A percentile compares a stretch with the other conserved stretches of the same genome.
Evolutionary conservation across 2,113 vertebrate genomes (phyloP).

Genomic region (Rhizomys pruinosus): DNA sequence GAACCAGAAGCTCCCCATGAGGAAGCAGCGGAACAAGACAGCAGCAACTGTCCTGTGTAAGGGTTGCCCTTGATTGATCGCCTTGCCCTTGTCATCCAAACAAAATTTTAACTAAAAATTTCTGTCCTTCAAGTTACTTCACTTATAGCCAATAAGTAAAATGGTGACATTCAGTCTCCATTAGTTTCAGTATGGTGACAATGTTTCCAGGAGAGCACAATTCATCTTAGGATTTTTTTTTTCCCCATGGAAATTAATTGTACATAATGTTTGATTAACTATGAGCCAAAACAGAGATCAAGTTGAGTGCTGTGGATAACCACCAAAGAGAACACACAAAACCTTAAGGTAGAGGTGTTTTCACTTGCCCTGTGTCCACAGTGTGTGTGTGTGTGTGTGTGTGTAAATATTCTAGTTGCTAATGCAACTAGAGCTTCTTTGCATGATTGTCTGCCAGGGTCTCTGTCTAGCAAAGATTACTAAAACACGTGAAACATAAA

Average conservation of each 20-base stretch:
- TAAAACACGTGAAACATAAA: conserved; percentile 11
- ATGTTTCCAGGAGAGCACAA: conserved; percentile 43
- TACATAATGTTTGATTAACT: conserved; percentile 40
- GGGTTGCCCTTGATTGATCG: background rate
- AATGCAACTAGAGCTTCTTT: conserved; percentile 46
- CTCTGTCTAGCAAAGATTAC: conserved; percentile 39
- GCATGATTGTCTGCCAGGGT: background rate
- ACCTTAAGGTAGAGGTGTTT: background rate
- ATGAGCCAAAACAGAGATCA: conserved; percentile 47
- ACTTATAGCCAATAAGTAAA: conserved; percentile 29
- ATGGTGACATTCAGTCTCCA: background rate
- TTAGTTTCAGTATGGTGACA: conserved; percentile 11
- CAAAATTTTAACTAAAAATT: conserved; percentile 43
- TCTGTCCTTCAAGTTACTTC: conserved; percentile 12
- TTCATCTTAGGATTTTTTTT: background rate
- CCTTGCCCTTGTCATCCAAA: conserved; percentile 19
- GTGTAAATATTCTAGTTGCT: conserved; percentile 40
- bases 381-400: background rate
- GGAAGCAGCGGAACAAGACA: background rate
- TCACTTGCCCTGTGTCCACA: background rate
- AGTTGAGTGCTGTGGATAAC: conserved; percentile 37
- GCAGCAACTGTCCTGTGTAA: background rate
- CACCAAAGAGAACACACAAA: conserved; percentile 13
- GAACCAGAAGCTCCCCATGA: background rate
- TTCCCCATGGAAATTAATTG: background rate